Percentiles rank a stretch among this genome's conserved stretches.
Conservation (phyloP, 2,113 vertebrate genomes). For the Chaetodon trifascialis region DNA sequence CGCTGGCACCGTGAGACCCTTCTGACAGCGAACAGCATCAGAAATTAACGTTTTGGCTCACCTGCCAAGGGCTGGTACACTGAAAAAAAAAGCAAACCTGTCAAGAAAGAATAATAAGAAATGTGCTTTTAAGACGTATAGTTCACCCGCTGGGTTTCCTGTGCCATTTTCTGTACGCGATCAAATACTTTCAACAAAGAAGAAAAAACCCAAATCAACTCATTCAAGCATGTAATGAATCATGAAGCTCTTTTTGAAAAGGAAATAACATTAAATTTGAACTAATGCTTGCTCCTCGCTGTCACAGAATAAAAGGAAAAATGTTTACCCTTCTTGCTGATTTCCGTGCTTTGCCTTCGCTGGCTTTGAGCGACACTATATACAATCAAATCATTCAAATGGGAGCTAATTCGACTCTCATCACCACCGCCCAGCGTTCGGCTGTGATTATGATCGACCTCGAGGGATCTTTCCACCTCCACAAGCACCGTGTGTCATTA, state of each 20-base stretch:
- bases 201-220: neutral
- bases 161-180: neutral
- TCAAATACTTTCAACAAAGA: neutral
- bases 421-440: neutral
- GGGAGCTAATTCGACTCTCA: neutral
- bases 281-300: neutral
- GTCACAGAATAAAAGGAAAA: neutral
- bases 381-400: neutral
- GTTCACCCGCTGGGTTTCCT: neutral
- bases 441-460: neutral
- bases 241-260: neutral
- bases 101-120: constrained; percentile 9
- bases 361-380: neutral
- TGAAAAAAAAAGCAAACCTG: constrained; percentile 19
- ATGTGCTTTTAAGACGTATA: neutral
- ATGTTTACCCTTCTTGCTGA: neutral
- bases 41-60: neutral
- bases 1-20: neutral
- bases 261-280: neutral
- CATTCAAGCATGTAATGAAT: constrained; percentile 9
- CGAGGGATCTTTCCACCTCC: neutral
- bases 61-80: constrained; percentile 10
- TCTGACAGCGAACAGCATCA: neutral
- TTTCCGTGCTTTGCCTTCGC: neutral
- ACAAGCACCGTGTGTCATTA: neutral